These are phyloP conservation scores for Plagodis pulveraria DNA, from an alignment of 2,888 invertebrate genomes.

Conservation along the genomic window DNA sequence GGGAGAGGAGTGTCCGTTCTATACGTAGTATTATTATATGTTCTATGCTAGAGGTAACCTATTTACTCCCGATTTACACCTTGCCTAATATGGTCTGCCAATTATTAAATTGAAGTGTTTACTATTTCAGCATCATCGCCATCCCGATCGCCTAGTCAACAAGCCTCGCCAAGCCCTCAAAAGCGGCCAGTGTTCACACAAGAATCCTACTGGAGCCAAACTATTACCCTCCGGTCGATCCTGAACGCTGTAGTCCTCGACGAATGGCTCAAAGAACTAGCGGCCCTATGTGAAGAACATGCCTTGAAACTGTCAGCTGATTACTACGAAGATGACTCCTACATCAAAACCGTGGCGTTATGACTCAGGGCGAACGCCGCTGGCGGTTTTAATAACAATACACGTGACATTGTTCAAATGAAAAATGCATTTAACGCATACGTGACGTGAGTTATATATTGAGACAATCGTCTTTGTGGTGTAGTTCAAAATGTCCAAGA, in stretches of 20 bases:
- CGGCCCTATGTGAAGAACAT: constrained; percentile 97
- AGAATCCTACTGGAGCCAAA: constrained; percentile 78
- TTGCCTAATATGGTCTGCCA: no score
- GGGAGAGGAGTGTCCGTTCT: no score
- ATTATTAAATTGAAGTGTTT: no score
- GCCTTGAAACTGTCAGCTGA: constrained; percentile 82
- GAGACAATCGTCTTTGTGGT: no score
- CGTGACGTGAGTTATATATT: no score
- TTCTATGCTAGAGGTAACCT: no score
- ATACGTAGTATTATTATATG: no score
- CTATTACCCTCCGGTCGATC: constrained; percentile 69
- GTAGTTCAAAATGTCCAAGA: no score
- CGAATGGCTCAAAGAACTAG: constrained; percentile 98
- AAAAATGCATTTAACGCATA: not conserved
- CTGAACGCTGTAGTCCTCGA: constrained; percentile 93
- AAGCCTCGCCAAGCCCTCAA: constrained; percentile 50
- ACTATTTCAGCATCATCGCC: constrained; percentile 32
- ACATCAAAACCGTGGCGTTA: constrained; percentile 71
- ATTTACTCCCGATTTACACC: no score
- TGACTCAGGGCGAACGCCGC: constrained; percentile 61
- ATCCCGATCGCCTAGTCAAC: constrained; percentile 43
- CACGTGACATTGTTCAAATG: constrained; percentile 9
- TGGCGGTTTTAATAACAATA: constrained; percentile 26
- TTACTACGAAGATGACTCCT: constrained; percentile 67
- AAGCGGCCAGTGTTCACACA: constrained; percentile 68